These are phyloP conservation scores for Drosophila dives DNA, from an alignment of 2,888 invertebrate species.

Conservation along the genomic window DNA sequence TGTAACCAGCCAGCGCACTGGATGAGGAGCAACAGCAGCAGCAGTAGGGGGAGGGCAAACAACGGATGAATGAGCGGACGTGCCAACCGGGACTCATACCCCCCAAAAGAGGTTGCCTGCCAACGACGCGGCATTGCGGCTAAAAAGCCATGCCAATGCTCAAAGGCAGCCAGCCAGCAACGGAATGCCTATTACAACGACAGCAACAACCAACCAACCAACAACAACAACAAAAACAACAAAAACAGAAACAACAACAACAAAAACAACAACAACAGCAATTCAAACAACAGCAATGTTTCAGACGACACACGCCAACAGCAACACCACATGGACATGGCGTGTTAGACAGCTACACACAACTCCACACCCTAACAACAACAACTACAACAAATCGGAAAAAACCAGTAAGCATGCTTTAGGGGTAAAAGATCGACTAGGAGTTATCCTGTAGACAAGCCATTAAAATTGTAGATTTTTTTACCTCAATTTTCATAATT, in stretches of 20 bases:
- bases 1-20: slow-evolving; percentile 63
- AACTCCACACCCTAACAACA: slow-evolving; percentile 31
- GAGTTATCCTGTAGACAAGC: not conserved
- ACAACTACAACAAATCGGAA: not conserved
- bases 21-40: slow-evolving; percentile 6
- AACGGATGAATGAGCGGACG: slow-evolving; percentile 77
- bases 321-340: slow-evolving; percentile 60
- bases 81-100: slow-evolving; percentile 58
- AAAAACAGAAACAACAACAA: slow-evolving; percentile 39
- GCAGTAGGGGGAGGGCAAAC: slow-evolving; percentile 29
- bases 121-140: slow-evolving; percentile 74
- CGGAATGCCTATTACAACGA: slow-evolving; percentile 69
- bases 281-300: slow-evolving; percentile 41
- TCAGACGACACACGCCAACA: slow-evolving; percentile 60
- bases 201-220: slow-evolving; percentile 43
- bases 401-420: not conserved
- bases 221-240: slow-evolving; percentile 40
- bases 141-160: slow-evolving; percentile 76
- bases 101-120: slow-evolving; percentile 44
- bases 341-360: slow-evolving; percentile 57
- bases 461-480: not conserved
- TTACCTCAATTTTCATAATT: not conserved
- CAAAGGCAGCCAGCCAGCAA: slow-evolving; percentile 67
- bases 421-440: not conserved
- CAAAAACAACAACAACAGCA: slow-evolving; percentile 41